Base-by-base conservation (phyloP, 2,888 invertebrate species). In the Lithophane ornitopus region DNA sequence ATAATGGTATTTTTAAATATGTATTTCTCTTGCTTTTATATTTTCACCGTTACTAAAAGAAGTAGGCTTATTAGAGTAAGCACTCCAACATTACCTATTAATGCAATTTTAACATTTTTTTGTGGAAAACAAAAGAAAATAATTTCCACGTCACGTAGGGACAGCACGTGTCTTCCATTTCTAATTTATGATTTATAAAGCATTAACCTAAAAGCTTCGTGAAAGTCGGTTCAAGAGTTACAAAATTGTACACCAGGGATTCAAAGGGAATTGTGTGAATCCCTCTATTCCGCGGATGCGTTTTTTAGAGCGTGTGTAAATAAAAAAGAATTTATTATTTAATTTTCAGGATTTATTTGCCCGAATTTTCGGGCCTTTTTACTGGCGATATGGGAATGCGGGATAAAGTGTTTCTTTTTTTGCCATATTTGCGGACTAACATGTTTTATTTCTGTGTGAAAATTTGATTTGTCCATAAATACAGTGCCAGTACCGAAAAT, bases 121-220 rank as follows among this genome's bases (percentile, higher is more conserved):
- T 59, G 49, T 80, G 68, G 70, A 87, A 89, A 90, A 83, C 82
- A 87, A 85, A 88, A 81, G 85, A 86, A 86, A 86, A 84, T 81
- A 83, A 88, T 88, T 89, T 89, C 78, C 88, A 82, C 89, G 89
- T 91, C 92, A 92, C 92, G 91, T 89, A 88, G 85, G 88, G 88
- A 81, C 86, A 89, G 90, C 90, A 89, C 91, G 89, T 93, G 91
- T 90, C 91, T 92, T 90, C 89, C 92, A 91, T 91, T 92, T 88
- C 91, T 91, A 92, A 92, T 94, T 93, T 93, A 94, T 93, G 92
- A 94, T 94, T 94, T 93, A 94, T 93, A 92, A 92, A 91, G 91
- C 93, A 94, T 94, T 93, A 92, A 90, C 91, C 91, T 94, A 92
- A 94, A 92, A 94, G 94, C 93, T 91, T 90, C 77, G 87, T 85